phyloP scores from a whole-genome alignment of 2,113 vertebrate genomes.

The Notiomystis cincta region DNA sequence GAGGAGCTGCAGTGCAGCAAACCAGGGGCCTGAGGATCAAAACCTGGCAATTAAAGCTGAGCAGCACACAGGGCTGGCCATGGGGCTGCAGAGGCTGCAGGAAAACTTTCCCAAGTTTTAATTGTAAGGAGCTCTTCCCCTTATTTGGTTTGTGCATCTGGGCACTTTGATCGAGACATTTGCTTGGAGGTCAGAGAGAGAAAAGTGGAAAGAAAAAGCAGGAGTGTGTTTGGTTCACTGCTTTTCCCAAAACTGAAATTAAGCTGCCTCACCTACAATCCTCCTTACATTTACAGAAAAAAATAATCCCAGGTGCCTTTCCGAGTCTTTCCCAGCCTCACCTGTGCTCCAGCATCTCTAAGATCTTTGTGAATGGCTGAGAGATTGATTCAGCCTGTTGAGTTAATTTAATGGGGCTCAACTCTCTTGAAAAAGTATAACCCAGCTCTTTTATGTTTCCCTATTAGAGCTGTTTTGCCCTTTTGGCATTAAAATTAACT shows the following conservation, averaged over 20 bases:
- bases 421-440: neutral
- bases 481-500: neutral
- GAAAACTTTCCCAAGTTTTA: neutral
- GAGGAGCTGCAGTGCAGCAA: neutral
- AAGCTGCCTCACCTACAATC: neutral
- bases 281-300: neutral
- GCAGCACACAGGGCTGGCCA: neutral
- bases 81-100: neutral
- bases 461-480: neutral
- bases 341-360: neutral
- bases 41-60: neutral
- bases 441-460: neutral
- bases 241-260: neutral
- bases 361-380: neutral
- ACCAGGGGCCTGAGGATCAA: neutral
- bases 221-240: neutral
- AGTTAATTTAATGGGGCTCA: neutral
- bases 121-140: neutral
- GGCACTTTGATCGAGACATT: neutral
- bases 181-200: neutral
- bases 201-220: neutral
- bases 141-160: neutral
- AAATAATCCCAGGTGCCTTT: neutral
- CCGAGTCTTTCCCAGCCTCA: neutral
- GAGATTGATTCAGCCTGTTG: neutral